Conservation (phyloP, 2,797 vertebrate genomes). For the Myotis planiceps region DNA sequence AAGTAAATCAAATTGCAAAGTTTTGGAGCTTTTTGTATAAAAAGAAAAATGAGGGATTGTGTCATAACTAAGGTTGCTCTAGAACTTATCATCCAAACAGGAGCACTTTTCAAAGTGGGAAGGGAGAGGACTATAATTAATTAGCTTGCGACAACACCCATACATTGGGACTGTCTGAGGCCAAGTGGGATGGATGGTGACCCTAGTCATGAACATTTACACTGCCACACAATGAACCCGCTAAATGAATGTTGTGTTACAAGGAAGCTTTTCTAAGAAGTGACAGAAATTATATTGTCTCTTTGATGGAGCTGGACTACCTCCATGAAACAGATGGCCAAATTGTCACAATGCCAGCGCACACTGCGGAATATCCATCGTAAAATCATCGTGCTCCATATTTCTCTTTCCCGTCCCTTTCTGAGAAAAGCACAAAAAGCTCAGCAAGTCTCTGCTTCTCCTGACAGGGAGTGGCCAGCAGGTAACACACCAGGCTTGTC, state of each 20-base stretch:
- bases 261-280: constrained; percentile 53
- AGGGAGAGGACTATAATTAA: neutral
- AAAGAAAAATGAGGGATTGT: neutral
- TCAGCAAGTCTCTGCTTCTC: neutral
- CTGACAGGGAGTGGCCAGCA: neutral
- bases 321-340: constrained; percentile 72
- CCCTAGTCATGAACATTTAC: neutral
- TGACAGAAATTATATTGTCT: constrained; percentile 42
- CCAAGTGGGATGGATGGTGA: neutral
- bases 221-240: constrained; percentile 8
- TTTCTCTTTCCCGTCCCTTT: neutral
- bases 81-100: neutral
- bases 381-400: neutral
- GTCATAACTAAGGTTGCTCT: neutral
- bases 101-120: neutral
- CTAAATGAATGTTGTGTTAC: neutral
- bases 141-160: neutral
- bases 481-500: neutral
- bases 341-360: constrained; percentile 48
- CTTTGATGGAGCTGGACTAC: constrained; percentile 52
- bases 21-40: neutral
- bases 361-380: neutral
- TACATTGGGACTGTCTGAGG: neutral
- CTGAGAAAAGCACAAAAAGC: neutral
- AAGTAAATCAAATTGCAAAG: neutral